Evolutionary conservation across 2,113 vertebrate genomes (phyloP), one percentile per base, ranked within the genome.

Genomic region (Verasper variegatus): DNA sequence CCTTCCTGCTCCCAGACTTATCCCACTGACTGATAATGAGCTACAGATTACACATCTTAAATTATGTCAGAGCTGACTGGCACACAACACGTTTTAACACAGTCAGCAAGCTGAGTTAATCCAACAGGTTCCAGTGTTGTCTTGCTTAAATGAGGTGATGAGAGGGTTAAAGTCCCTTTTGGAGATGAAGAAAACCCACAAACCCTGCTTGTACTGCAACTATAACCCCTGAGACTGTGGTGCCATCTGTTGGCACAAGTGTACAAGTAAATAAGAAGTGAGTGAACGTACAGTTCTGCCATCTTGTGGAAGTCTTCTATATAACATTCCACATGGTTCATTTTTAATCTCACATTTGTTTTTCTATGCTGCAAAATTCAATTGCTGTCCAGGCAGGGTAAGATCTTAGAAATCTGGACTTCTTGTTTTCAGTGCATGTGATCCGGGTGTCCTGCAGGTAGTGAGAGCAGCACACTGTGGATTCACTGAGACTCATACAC

Each of bases 221-320:
- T 21, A 13, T 4, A 42, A 24, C 23, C 11, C 23, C 27, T 60
- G 5, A 74, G 20, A 40, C 52, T 47, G 0, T 69, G 65, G 21
- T 12, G 83, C 76, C 85, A 78, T 73, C 90, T 89, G 72, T 55
- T 80, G 85, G 80, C n/a, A 49, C 6, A 49, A 66, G 0, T 12
- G 15, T 1, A 57, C 8, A 24, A 54, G 1, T 21, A 14, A 69
- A 2, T 3, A 12, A 31, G 55, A 69, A 37, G 14, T 23, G 3
- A 51, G 18, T 40, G 1, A 47, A n/a, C 0, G 0, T 0, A 47
- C 37, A 45, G 27, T 58, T n/a, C 67, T 68, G 81, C 80, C 84
- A 80, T 54, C 73, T 11, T 80, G 77, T 76, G 83, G 71, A 68
- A 10, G 17, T 15, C 68, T 55, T 74, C 3, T 18, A 63, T 1